Conservation (phyloP, 2,113 vertebrate species). For the Neodontobutis hainanensis region DNA sequence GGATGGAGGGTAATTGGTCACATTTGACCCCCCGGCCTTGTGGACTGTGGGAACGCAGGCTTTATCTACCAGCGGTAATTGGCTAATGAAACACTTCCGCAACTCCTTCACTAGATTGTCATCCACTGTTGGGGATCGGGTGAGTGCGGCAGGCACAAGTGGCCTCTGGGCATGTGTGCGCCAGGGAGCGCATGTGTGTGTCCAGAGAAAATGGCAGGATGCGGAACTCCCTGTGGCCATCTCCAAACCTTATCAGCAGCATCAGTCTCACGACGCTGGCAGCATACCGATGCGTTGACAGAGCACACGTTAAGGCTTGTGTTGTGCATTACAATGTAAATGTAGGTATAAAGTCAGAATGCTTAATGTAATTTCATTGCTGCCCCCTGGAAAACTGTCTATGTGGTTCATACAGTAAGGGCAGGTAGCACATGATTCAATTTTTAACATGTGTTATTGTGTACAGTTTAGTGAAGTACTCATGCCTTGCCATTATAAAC, state of each 20-base stretch:
- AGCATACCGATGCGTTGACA: slow-evolving; percentile 59
- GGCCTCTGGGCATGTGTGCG: slow-evolving; percentile 42
- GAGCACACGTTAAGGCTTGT: slow-evolving; percentile 46
- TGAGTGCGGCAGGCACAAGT: slow-evolving; percentile 44
- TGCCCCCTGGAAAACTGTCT: slow-evolving; percentile 19
- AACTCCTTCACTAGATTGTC: slow-evolving; percentile 65
- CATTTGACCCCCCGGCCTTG: slow-evolving; percentile 73
- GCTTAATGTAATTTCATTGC: slow-evolving; percentile 45
- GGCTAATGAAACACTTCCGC: slow-evolving; percentile 83
- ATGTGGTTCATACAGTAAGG: slow-evolving; percentile 2
- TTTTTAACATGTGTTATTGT: not conserved
- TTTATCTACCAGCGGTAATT: slow-evolving; percentile 80
- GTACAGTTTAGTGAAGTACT: not conserved
- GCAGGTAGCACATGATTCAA: not conserved
- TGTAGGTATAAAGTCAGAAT: slow-evolving; percentile 42
- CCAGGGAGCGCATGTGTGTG: slow-evolving; percentile 32
- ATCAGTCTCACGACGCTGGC: slow-evolving; percentile 60
- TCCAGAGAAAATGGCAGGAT: slow-evolving; percentile 76
- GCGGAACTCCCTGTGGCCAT: slow-evolving; percentile 75
- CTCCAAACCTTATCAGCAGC: slow-evolving; percentile 62
- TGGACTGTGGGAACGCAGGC: slow-evolving; percentile 76
- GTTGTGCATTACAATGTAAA: slow-evolving; percentile 55
- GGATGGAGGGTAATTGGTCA: slow-evolving; percentile 77
- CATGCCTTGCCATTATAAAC: no score
- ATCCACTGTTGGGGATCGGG: slow-evolving; percentile 59